Evolutionary conservation across 2,797 vertebrate genomes (phyloP), one percentile per base, ranked within the genome.

Genomic region (Cuculus canorus): DNA sequence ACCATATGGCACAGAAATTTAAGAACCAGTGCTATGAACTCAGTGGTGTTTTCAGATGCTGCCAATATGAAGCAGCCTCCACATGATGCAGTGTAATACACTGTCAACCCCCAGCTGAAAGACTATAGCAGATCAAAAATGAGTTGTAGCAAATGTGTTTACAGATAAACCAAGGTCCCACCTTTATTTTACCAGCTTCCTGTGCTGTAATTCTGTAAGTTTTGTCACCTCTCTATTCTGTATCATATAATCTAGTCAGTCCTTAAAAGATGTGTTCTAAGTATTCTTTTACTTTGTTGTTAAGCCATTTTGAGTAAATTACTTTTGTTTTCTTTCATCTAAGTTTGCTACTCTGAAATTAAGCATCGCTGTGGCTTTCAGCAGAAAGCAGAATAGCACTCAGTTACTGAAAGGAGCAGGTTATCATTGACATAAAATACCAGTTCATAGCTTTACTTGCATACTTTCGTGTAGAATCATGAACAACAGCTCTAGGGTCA

Each of bases 1-100:
- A 95, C 64, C 70, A 92, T 96, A 90, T 54, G 73, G 93, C 88
- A 72, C 35, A 82, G 88, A 87, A 94, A 95, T 86, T 76, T 72
- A 86, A 75, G 71, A 87, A 86, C 39, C 61, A 81, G 64, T 57
- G 9, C 68, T 5, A 18, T 41, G 86, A 91, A 66, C 65, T 82
- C 72, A 35, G 8, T 53, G 53, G 65, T 92, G 78, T 60, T 92
- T 97, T 97, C 88, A 90, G 73, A 91, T 73, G 52, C 73, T 93
- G 86, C 52, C 28, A 50, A 13, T 43, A 69, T 78, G 86, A 91
- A 88, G 76, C 56, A 65, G 52, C 65, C 47, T 89, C 64, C 68
- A n/a, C 82, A 73, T 50, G 78, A 94, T 90, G 83, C 54, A 69
- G 77, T 70, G 22, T 75, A 82, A 45, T 56, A 65, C 52, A 82